These are phyloP conservation scores for Ichneumoninae sp. DNA, from an alignment of 2,888 invertebrate genomes.

Conservation along the genomic window DNA sequence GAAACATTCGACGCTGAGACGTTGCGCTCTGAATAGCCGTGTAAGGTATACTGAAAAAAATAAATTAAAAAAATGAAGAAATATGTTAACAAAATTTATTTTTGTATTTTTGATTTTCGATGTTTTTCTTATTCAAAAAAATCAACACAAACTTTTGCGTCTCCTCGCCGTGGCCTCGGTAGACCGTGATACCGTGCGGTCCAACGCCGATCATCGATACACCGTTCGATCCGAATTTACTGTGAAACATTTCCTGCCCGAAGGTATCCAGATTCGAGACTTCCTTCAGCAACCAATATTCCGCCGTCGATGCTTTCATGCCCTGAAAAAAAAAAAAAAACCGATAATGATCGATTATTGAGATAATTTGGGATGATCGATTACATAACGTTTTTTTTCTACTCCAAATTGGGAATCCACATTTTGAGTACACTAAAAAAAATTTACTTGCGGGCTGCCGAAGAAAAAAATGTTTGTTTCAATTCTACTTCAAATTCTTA, in stretches of 20 bases:
- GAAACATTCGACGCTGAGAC: conserved; percentile 90
- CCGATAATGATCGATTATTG: neutral
- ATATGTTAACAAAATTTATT: neutral
- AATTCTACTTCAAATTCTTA: too few relatives aligned
- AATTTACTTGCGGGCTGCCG: too few relatives aligned
- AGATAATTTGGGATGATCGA: neutral
- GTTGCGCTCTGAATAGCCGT: conserved; percentile 93
- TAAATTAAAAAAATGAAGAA: conserved; percentile 14
- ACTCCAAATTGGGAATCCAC: neutral
- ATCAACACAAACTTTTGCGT: conserved; percentile 86
- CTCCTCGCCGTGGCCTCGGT: conserved; percentile 88
- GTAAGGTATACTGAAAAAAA: conserved; percentile 89
- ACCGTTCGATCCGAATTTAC: conserved; percentile 86
- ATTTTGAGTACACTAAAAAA: neutral
- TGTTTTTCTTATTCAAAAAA: conserved; percentile 7
- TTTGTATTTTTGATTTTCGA: neutral
- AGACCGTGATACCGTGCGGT: conserved; percentile 92
- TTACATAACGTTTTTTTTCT: neutral
- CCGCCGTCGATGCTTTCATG: conserved; percentile 91
- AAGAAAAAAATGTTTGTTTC: too few relatives aligned
- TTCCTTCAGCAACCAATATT: conserved; percentile 93
- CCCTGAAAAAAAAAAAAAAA: conserved; percentile 83
- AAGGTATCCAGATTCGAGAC: conserved; percentile 92
- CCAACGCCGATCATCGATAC: conserved; percentile 90
- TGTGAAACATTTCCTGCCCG: conserved; percentile 93